These are phyloP conservation scores for Trinorchestia longiramus DNA, from an alignment of 1,140 invertebrate genomes.

Conservation along the genomic window DNA sequence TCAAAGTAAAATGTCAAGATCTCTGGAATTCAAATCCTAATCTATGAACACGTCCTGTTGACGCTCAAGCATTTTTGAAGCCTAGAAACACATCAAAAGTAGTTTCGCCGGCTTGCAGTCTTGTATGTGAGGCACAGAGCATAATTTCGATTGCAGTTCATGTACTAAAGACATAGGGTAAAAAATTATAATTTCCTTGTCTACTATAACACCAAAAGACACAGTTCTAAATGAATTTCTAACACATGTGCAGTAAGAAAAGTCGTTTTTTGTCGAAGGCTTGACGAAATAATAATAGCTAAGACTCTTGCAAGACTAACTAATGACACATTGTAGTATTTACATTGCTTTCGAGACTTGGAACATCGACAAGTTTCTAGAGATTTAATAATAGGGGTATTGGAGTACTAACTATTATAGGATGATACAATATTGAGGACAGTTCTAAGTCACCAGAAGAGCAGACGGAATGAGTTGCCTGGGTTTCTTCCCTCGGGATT, in stretches of 20 bases:
- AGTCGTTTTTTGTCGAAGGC: neutral
- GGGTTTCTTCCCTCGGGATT: neutral
- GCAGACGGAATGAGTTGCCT: neutral
- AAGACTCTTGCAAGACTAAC: slow-evolving; percentile 9
- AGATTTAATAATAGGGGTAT: neutral
- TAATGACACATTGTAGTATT: neutral
- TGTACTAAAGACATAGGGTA: neutral
- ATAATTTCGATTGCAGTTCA: neutral
- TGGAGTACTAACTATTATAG: neutral
- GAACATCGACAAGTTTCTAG: neutral
- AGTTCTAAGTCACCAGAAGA: neutral
- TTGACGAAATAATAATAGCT: neutral
- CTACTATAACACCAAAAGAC: neutral
- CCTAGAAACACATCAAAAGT: neutral
- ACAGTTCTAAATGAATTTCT: neutral
- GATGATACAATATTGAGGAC: neutral
- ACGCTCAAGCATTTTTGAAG: neutral
- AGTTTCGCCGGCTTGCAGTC: neutral
- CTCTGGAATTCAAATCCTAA: neutral
- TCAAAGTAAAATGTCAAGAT: neutral
- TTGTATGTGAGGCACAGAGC: neutral
- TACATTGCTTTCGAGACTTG: neutral
- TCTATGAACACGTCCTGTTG: neutral
- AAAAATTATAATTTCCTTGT: neutral
- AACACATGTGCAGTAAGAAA: neutral